phyloP scores from a whole-genome alignment of 2,797 vertebrate genomes.

The Pempheris klunzingeri region DNA sequence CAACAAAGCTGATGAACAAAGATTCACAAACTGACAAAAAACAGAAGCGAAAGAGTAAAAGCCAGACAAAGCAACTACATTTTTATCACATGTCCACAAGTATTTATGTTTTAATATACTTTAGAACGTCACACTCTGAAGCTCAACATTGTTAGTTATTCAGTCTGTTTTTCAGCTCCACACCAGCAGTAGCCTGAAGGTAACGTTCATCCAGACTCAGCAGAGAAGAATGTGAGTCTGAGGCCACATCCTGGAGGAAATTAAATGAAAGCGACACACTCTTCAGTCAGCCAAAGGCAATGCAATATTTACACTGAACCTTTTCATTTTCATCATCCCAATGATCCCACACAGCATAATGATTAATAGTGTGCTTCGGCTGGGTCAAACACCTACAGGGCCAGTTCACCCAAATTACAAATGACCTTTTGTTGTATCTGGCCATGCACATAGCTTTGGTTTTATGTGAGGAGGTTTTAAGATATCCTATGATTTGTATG shows the following conservation, averaged over 20 bases:
- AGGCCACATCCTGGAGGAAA: slow-evolving; percentile 52
- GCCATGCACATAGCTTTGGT: background rate
- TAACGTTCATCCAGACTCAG: slow-evolving; percentile 41
- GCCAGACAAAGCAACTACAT: slow-evolving; percentile 1
- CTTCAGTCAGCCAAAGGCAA: slow-evolving; percentile 11
- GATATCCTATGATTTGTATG: background rate
- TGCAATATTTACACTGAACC: slow-evolving; percentile 33
- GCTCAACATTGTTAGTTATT: slow-evolving; percentile 48
- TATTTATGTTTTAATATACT: slow-evolving; percentile 49
- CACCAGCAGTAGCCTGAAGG: slow-evolving; percentile 47
- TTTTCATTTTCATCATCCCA: slow-evolving; percentile 37
- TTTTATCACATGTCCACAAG: slow-evolving; percentile 34
- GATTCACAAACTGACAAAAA: slow-evolving; percentile 10
- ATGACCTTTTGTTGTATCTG: accelerated
- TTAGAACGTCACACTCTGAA: slow-evolving; percentile 10
- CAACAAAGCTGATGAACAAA: slow-evolving; percentile 20
- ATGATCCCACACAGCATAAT: background rate
- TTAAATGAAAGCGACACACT: slow-evolving; percentile 40
- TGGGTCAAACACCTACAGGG: background rate
- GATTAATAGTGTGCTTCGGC: background rate
- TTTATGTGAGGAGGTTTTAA: background rate
- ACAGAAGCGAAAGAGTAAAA: slow-evolving; percentile 16
- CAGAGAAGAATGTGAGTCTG: slow-evolving; percentile 44
- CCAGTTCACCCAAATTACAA: background rate
- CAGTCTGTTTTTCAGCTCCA: slow-evolving; percentile 9